Conservation (phyloP, 2,888 invertebrate species). For the Mayetiola destructor region DNA sequence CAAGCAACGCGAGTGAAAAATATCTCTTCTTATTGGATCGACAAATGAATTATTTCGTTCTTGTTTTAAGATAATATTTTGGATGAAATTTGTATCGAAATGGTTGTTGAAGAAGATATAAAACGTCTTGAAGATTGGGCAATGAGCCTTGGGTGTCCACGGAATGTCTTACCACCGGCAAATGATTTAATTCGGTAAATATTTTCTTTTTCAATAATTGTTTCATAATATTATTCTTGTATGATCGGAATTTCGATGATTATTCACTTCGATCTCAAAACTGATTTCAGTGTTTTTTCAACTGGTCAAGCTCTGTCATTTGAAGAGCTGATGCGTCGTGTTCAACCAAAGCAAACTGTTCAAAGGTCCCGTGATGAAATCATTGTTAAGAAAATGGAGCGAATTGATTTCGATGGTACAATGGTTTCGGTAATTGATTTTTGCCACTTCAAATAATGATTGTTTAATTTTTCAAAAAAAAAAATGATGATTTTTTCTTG, state of each 20-base stretch:
- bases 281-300: conserved; percentile 33
- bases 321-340: conserved; percentile 26
- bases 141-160: conserved; percentile 27
- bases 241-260: neutral
- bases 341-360: conserved; percentile 29
- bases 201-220: neutral
- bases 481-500: neutral
- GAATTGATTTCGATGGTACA: neutral
- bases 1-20: no score
- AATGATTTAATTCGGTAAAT: conserved; percentile 30
- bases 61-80: no score
- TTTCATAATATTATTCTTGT: neutral
- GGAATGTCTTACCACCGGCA: conserved; percentile 26
- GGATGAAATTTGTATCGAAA: conserved; percentile 13
- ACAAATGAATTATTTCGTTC: no score
- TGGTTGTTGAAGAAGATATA: conserved; percentile 24
- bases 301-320: conserved; percentile 28
- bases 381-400: conserved; percentile 26
- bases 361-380: conserved; percentile 28
- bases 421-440: neutral
- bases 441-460: neutral
- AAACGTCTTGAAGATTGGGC: conserved; percentile 28
- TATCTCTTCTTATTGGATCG: no score
- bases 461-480: neutral
- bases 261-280: no score